Base-by-base conservation (phyloP, 2,888 invertebrate species). In the Nomada lathburiana region DNA sequence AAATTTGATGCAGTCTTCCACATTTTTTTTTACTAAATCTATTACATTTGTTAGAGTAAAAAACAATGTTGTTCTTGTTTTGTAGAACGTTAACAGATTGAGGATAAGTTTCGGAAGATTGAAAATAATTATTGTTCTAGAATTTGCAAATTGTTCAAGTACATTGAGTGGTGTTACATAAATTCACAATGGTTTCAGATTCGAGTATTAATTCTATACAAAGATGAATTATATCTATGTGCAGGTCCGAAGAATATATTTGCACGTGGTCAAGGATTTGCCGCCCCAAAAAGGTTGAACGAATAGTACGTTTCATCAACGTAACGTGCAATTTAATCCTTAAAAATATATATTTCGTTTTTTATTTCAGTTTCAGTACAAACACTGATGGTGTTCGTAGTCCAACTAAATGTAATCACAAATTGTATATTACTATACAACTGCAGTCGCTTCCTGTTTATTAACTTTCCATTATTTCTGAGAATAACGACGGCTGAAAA, bases 401-500 rank as follows among this genome's bases (percentile, higher is more conserved):
- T 29, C 9, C 16, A 60, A 50, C 3, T 11, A 11, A 29, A 60
- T 20, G 11, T 0, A 29, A 50, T 60, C 20, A 70, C n/a, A 16
- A 29, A 36, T 36, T 36, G 23, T 5, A n/a, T 9, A 13, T 11
- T 60, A 18, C 20, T 42, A 2, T 7, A 47, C 23, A 36, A 9
- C 23, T 47, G 18, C 18, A 53, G n/a, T 20, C 36, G 7, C 16
- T 68, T 62, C 52, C 23, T 23, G 68, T 79, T 78, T 55, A 79
- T 18, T 52, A 63, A 60, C 60, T 64, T 59, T 71, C 18, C 59
- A 36, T n/a, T 44, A 29, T 16, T 65, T 73, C 76, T 52, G 26
- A n/a, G 64, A 77, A 73, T 65, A 67, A 53, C 42, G 16, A 10
- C 18, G n/a, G n/a, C 47, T 65, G 29, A 5, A 23, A 73, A 72